Base-by-base conservation (phyloP, 2,888 invertebrate species). In the Phragmatobia fuliginosa region DNA sequence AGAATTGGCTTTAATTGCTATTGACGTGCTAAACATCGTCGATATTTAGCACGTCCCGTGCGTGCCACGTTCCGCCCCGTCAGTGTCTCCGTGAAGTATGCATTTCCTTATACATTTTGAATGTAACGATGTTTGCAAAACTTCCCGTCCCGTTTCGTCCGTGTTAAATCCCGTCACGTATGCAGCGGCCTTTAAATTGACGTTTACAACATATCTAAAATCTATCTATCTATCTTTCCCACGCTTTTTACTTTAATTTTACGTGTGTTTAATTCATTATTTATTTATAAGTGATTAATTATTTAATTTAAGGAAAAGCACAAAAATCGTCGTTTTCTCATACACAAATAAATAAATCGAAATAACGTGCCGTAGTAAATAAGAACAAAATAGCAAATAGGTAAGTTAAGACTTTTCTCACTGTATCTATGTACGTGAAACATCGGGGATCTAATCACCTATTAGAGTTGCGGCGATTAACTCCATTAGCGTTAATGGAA, bases 401-500 rank as follows among this genome's bases (percentile, higher is more conserved):
- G 31, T 41, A 52, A 49, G 25, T 62, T 62, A 56, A 41, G 16
- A 18, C 32, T 33, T 59, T 45, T 66, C 41, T 59, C 66, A 25
- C 14, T 25, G 38, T 59, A 33, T 16, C 16, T 33, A 49, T n/a
- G n/a, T 70, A 73, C 67, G 72, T 62, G 67, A 68, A 70, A 59
- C 79, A 73, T 73, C 70, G 70, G 81, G 78, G 77, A 83, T 82
- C 83, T 82, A 85, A 87, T 87, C 83, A 79, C 77, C 85, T 85
- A 86, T 89, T 86, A 86, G 80, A 78, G 81, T 69, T 76, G 75
- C 77, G 81, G 78, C 81, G 82, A 88, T 89, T 89, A 83, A 84
- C 85, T 85, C 85, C 87, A 88, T 89, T 89, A 86, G 76, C 79
- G 83, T 73, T 86, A 89, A 88, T 89, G 87, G 86, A 83, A 85